A percentile compares a stretch with the other conserved stretches of the same genome.
Evolutionary conservation across 2,888 invertebrate species (phyloP).

Genomic region (Caenorhabditis sp.): DNA sequence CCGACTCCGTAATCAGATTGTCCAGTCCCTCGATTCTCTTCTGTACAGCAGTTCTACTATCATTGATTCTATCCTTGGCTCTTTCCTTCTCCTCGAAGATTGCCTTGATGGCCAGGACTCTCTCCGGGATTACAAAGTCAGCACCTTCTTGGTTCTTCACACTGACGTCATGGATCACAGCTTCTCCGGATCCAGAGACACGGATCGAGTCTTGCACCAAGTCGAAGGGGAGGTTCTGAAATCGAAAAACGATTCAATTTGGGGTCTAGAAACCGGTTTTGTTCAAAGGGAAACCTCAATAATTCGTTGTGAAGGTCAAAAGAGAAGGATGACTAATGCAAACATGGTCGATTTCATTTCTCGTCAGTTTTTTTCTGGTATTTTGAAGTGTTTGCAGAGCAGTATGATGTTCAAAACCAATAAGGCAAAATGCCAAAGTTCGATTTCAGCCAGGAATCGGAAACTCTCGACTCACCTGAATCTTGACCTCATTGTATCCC

Average conservation of each 20-base stretch:
- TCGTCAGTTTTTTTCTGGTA: not conserved
- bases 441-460: too few relatives aligned
- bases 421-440: not conserved
- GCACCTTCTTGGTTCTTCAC: constrained; percentile 57
- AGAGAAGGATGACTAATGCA: constrained; percentile 1
- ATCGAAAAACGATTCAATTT: constrained; percentile 12
- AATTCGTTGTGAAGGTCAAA: constrained; percentile 15
- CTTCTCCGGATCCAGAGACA: constrained; percentile 47
- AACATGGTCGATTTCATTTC: constrained; percentile 3
- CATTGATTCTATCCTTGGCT: constrained; percentile 44
- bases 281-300: constrained; percentile 1
- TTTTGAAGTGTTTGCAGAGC: constrained; percentile 18
- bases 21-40: constrained; percentile 59
- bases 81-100: constrained; percentile 48
- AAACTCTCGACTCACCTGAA: constrained; percentile 32
- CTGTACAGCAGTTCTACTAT: constrained; percentile 48
- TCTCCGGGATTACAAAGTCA: constrained; percentile 52
- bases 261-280: constrained; percentile 15
- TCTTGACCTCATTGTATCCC: constrained; percentile 56
- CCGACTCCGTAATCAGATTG: constrained; percentile 49
- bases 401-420: constrained; percentile 11
- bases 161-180: constrained; percentile 57
- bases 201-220: constrained; percentile 57
- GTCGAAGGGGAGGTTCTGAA: constrained; percentile 59
- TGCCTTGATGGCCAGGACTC: constrained; percentile 49